Percentiles rank a stretch among this genome's conserved stretches.
These are phyloP conservation scores for Mythimna loreyi DNA, from an alignment of 2,888 invertebrate species.

Conservation along the genomic window DNA sequence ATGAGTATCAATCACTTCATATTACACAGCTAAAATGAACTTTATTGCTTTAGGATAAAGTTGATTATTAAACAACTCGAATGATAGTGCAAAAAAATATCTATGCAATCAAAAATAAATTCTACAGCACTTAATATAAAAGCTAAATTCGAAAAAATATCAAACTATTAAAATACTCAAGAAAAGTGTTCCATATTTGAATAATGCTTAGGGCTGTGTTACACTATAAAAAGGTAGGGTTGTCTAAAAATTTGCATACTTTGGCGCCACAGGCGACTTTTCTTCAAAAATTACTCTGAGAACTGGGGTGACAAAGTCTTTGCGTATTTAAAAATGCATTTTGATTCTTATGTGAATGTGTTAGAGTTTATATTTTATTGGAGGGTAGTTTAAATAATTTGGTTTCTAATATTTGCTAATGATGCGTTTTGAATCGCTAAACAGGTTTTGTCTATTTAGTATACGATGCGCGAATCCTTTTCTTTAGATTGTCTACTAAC, in stretches of 20 bases:
- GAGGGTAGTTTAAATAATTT: constrained; percentile 9
- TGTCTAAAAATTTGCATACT: constrained; percentile 80
- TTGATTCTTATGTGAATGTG: constrained; percentile 34
- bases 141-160: constrained; percentile 35
- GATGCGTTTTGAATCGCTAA: constrained; percentile 86
- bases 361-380: constrained; percentile 56
- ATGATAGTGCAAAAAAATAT: background rate
- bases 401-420: constrained; percentile 72
- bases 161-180: constrained; percentile 18
- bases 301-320: constrained; percentile 64
- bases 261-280: constrained; percentile 78
- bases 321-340: constrained; percentile 36
- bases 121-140: constrained; percentile 41
- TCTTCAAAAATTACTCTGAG: constrained; percentile 67
- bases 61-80: background rate
- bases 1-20: constrained; percentile 54
- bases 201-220: constrained; percentile 44
- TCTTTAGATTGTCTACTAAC: constrained; percentile 70
- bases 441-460: constrained; percentile 88
- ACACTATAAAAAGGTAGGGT: constrained; percentile 60
- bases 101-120: background rate
- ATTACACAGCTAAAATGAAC: constrained; percentile 20
- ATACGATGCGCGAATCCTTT: constrained; percentile 78
- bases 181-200: constrained; percentile 45
- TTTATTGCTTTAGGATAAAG: constrained; percentile 1